Percentiles rank a stretch among this genome's conserved stretches.
phyloP scores from a whole-genome alignment of 2,113 vertebrate genomes.

The Tichodroma muraria region DNA sequence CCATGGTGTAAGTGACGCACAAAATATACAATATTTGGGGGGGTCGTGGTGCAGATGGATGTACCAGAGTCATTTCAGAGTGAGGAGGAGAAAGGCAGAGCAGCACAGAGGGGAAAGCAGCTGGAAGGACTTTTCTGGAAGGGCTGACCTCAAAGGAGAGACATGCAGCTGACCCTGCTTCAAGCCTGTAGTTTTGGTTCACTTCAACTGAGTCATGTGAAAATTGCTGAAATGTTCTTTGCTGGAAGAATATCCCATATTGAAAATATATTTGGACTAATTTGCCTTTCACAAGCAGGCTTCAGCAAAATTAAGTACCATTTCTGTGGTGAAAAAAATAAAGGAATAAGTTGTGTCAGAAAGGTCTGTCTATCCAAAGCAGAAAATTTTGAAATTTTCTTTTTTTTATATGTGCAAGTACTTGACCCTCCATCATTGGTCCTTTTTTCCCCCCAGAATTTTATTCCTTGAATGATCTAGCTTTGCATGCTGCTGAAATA shows the following conservation, averaged over 20 bases:
- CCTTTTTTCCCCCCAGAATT: not conserved
- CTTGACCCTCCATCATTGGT: not conserved
- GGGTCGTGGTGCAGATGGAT: not conserved
- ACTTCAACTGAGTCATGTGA: not conserved
- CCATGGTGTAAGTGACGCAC: not conserved
- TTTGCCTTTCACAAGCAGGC: not conserved
- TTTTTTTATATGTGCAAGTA: not conserved
- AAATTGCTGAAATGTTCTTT: not conserved
- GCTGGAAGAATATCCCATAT: not conserved
- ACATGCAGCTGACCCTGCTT: not conserved
- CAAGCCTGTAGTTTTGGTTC: not conserved
- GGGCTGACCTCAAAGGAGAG: not conserved
- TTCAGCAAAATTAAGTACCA: not conserved
- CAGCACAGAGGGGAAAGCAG: not conserved
- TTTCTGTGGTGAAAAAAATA: not conserved
- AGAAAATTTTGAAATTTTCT: not conserved
- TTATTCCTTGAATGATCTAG: not conserved
- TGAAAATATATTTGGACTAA: not conserved
- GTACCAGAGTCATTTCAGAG: not conserved
- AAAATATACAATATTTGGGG: fast-evolving
- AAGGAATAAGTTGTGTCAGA: not conserved
- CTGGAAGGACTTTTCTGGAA: not conserved
- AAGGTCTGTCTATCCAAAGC: not conserved
- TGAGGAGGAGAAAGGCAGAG: not conserved
- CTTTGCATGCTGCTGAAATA: not conserved